Evolutionary conservation across 1,140 invertebrate genomes (phyloP), one percentile per base, ranked within the genome.

Genomic region (Sitophilus oryzae): DNA sequence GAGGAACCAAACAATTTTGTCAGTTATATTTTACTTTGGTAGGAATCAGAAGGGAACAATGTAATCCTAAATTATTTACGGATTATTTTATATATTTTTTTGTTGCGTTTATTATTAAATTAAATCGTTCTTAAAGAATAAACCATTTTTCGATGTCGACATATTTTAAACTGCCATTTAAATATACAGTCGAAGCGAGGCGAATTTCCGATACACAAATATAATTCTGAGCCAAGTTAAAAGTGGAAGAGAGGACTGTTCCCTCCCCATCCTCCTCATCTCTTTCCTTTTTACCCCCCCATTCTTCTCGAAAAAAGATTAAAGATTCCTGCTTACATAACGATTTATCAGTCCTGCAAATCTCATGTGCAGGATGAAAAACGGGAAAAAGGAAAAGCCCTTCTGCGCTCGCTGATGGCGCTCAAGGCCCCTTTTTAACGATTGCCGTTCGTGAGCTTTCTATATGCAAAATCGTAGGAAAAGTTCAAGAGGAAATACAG

Each of bases 291-390:
- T 43, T 45, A 11, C 19, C 48, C n/a, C 20, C 15, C 21, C 34
- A 3, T 40, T 54, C 44, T 20, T 6, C 19, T 30, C n/a, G 14
- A 38, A 4, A 47, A 54, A 54, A 54, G 52, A 54, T 54, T 54
- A 54, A 54, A 54, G 52, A 38, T 54, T 43, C 44, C 52, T 54
- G 42, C 44, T 49, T 56, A 56, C 53, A 56, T 56, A 49, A 49
- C 53, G 53, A 56, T 56, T 56, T 56, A 56, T 56, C 53, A 56
- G 53, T 56, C 41, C 45, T 43, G 53, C 45, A 56, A 56, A 56
- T 56, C 53, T 56, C 53, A 56, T 56, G 53, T 56, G 53, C 53
- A 43, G 53, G 38, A 56, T 43, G 53, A 56, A 56, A 56, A 56
- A 56, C 53, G 53, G 46, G 53, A 56, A 56, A 49, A 56, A 49